phyloP scores from a whole-genome alignment of 2,888 invertebrate species.

The Cataglyphis livida region DNA sequence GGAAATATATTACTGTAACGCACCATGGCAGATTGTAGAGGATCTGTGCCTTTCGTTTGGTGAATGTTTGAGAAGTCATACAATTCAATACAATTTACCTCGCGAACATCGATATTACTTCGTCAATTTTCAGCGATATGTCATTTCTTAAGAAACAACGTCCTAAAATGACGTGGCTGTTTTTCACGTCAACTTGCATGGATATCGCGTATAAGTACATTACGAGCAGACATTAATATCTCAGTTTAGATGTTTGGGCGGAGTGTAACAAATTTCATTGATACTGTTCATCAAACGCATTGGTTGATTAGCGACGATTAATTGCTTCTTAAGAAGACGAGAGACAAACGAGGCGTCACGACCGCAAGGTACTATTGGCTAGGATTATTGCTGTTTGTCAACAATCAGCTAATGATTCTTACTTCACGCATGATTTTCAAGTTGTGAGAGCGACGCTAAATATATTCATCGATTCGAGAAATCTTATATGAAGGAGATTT shows the following conservation, averaged over 20 bases:
- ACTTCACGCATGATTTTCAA: constrained; percentile 29
- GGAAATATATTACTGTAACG: constrained; percentile 27
- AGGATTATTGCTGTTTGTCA: constrained; percentile 34
- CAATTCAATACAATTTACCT: constrained; percentile 62
- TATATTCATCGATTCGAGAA: background rate
- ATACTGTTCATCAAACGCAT: constrained; percentile 37
- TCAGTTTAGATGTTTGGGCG: constrained; percentile 60
- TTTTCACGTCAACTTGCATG: constrained; percentile 66
- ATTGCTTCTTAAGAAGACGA: constrained; percentile 10
- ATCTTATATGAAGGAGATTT: background rate
- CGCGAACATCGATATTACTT: constrained; percentile 50
- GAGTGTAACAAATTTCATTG: constrained; percentile 70
- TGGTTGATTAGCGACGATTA: constrained; percentile 41
- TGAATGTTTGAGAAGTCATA: constrained; percentile 8
- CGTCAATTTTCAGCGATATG: constrained; percentile 41
- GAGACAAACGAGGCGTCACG: constrained; percentile 42
- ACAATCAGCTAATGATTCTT: constrained; percentile 24
- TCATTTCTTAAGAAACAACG: constrained; percentile 46
- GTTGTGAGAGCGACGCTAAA: background rate
- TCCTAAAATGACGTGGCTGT: constrained; percentile 70
- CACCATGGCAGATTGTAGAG: background rate
- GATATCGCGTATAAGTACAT: constrained; percentile 35
- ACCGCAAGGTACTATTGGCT: constrained; percentile 16
- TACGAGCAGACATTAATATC: constrained; percentile 31
- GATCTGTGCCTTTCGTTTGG: background rate